Evolutionary conservation across 1,140 invertebrate species (phyloP).

Genomic region (Coboldia fuscipes): DNA sequence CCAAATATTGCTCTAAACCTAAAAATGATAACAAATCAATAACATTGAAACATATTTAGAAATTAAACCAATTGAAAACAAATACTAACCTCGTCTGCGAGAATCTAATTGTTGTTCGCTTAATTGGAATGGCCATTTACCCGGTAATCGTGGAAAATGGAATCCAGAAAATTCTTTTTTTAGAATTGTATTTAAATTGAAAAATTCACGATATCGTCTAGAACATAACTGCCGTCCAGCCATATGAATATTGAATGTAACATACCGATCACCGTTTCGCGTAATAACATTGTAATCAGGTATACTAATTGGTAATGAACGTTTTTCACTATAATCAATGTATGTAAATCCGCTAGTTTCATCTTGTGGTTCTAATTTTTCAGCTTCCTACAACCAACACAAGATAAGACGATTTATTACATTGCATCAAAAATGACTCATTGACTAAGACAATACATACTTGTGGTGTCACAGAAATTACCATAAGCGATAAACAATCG

Average conservation of each 20-base stretch:
- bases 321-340: constrained; percentile 95
- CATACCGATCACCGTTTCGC: constrained; percentile 71
- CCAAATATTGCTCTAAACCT: constrained; percentile 92
- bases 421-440: constrained; percentile 1
- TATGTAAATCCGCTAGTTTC: constrained; percentile 72
- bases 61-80: too few relatives aligned
- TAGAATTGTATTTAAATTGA: constrained; percentile 67
- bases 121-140: constrained; percentile 93
- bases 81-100: constrained; percentile 73
- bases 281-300: constrained; percentile 75
- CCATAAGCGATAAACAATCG: constrained; percentile 84
- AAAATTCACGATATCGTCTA: constrained; percentile 86
- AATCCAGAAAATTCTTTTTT: constrained; percentile 96
- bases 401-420: neutral
- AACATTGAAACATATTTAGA: too few relatives aligned
- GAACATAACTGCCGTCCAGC: constrained; percentile 93
- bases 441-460: constrained; percentile 24
- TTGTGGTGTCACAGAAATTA: constrained; percentile 85
- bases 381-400: constrained; percentile 42
- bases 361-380: constrained; percentile 68
- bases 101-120: constrained; percentile 94
- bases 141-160: constrained; percentile 92
- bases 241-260: constrained; percentile 98
- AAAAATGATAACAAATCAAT: too few relatives aligned
- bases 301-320: constrained; percentile 93